Percentiles rank a stretch among this genome's conserved stretches.
These are phyloP conservation scores for Crocidura indochinensis DNA, from an alignment of 2,797 vertebrate genomes.

Conservation along the genomic window DNA sequence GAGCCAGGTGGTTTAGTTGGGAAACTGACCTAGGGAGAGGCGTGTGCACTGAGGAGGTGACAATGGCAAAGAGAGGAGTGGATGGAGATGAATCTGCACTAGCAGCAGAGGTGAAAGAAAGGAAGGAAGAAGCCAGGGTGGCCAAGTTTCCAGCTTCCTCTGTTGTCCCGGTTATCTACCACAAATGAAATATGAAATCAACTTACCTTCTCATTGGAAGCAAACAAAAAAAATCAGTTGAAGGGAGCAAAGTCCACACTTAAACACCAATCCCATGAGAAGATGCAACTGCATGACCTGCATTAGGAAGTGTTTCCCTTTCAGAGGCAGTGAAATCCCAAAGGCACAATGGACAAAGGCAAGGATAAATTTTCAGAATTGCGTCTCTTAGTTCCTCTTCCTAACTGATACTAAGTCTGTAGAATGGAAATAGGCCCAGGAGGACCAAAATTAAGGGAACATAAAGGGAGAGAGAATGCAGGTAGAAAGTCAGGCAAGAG, in stretches of 20 bases:
- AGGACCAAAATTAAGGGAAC: background rate
- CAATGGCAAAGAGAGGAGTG: background rate
- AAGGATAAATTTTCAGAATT: background rate
- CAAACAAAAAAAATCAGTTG: background rate
- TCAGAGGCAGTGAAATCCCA: conserved; percentile 28
- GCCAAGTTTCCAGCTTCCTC: conserved; percentile 15
- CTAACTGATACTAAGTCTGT: background rate
- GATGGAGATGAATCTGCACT: background rate
- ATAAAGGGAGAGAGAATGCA: background rate
- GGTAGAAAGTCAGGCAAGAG: background rate
- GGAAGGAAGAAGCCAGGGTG: background rate
- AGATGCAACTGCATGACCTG: background rate
- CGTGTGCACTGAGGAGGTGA: background rate
- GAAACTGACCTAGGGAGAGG: background rate
- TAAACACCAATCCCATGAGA: conserved; percentile 34
- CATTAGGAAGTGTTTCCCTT: conserved; percentile 38
- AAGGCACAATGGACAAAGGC: too few species aligned
- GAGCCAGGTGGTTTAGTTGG: background rate
- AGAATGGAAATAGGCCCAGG: background rate
- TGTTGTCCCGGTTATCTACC: background rate
- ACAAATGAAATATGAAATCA: background rate
- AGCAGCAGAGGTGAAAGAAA: background rate
- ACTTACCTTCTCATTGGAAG: conserved; percentile 6
- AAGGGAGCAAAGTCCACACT: background rate
- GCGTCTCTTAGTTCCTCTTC: background rate